Evolutionary conservation across 2,113 vertebrate genomes (phyloP).

Genomic region (Nesogale talazaci): DNA sequence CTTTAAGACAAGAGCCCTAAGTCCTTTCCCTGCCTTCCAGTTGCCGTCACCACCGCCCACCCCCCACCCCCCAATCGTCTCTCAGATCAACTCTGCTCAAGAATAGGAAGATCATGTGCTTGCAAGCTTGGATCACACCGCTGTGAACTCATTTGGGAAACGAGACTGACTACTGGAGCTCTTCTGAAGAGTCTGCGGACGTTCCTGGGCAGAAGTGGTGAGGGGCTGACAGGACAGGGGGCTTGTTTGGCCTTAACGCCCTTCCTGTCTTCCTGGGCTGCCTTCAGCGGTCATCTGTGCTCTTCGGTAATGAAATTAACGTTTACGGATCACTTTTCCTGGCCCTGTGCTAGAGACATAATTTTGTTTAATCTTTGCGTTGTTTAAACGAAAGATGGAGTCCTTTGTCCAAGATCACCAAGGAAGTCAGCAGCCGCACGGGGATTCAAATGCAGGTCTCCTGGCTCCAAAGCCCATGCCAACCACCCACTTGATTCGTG

Average conservation of each 20-base stretch:
- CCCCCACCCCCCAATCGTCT: neutral
- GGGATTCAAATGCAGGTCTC: neutral
- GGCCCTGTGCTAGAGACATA: neutral
- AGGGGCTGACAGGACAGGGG: neutral
- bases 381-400: neutral
- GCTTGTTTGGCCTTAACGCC: neutral
- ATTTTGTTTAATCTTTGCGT: neutral
- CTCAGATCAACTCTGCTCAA: neutral
- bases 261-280: neutral
- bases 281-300: conserved; percentile 8
- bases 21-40: neutral
- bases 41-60: neutral
- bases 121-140: neutral
- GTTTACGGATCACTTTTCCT: neutral
- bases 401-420: conserved; percentile 18
- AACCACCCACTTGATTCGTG: neutral
- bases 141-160: conserved; percentile 33
- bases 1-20: neutral
- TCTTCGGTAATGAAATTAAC: conserved; percentile 6
- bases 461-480: neutral
- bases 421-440: neutral
- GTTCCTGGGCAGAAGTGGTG: neutral
- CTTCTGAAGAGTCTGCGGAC: neutral
- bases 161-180: neutral
- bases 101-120: neutral